Conservation (phyloP, 2,797 vertebrate genomes). For the Notamacropus eugenii region DNA sequence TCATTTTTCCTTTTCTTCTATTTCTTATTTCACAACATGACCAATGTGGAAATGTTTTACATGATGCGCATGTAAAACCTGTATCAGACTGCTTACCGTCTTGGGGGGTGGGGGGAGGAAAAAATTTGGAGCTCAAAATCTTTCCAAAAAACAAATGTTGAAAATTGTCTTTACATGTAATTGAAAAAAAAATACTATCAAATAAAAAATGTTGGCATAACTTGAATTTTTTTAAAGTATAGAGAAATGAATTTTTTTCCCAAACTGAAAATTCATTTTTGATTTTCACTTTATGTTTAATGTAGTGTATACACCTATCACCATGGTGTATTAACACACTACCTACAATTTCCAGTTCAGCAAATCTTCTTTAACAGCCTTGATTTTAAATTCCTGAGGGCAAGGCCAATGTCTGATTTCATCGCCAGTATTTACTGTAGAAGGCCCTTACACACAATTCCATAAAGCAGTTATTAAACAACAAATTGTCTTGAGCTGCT, state of each 20-base stretch:
- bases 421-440: not conserved
- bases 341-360: not conserved
- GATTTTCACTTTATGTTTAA: not conserved
- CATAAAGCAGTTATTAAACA: conserved; percentile 28
- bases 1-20: not conserved
- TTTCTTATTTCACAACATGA: not conserved
- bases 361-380: conserved; percentile 8
- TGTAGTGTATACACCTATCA: conserved; percentile 12
- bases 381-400: not conserved
- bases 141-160: not conserved
- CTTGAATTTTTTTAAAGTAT: too few relatives aligned
- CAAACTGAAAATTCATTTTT: conserved; percentile 46
- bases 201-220: not conserved
- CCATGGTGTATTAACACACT: conserved; percentile 24
- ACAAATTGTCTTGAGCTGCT: not conserved
- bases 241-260: not conserved
- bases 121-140: not conserved
- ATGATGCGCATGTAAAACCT: not conserved
- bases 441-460: not conserved
- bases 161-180: not conserved
- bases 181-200: too few relatives aligned
- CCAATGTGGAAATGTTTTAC: not conserved
- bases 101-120: not conserved
- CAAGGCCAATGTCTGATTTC: not conserved
- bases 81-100: not conserved